Base-by-base conservation (phyloP, 2,797 vertebrate genomes). In the Phyllotis vaccarum region DNA sequence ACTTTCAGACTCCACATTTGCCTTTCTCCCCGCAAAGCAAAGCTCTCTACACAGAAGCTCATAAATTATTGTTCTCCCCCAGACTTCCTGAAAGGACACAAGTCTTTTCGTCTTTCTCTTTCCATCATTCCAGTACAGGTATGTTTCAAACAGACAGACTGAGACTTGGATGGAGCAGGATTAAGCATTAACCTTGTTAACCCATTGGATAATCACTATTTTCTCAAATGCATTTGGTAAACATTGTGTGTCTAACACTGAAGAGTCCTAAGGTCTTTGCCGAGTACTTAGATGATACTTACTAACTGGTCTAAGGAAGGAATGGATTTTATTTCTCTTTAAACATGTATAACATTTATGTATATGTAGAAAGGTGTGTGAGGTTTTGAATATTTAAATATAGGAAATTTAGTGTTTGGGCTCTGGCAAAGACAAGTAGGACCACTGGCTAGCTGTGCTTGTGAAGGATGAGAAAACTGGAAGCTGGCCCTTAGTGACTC, bases 241-340 rank as follows among this genome's bases (percentile, higher is more conserved):
- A 21, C 11, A 43, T 11, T 86, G 19, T 75, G 14, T 92, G 34
- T 6, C 49, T 79, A 70, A 13, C 22, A 37, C 68, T 95, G 11
- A 24, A 43, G 46, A 43, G 6, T 8, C 40, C 11, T 46, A 7
- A 62, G 24, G 37, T 11, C 17, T 16, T 96, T 95, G 12, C 11
- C n/a, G 79, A 31, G 37, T 31, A 60, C 11, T 93, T 43, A 85
- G 27, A 46, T 72, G 64, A 34, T 83, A 37, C 70, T 54, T 90
- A 3, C 82, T 56, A 21, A 81, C n/a, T 93, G 49, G 3, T 19
- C 56, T 81, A 79, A 68, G 13, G 31, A 91, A 82, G 19, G 6
- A 22, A 75, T 52, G 60, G 16, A 22, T 34, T 91, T 92, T 72
- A 66, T 72, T 95, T 96, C 49, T 70, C 37, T 9, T 93, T 74